phyloP scores from a whole-genome alignment of 2,888 invertebrate species.

The Pseudanteris insignis region DNA sequence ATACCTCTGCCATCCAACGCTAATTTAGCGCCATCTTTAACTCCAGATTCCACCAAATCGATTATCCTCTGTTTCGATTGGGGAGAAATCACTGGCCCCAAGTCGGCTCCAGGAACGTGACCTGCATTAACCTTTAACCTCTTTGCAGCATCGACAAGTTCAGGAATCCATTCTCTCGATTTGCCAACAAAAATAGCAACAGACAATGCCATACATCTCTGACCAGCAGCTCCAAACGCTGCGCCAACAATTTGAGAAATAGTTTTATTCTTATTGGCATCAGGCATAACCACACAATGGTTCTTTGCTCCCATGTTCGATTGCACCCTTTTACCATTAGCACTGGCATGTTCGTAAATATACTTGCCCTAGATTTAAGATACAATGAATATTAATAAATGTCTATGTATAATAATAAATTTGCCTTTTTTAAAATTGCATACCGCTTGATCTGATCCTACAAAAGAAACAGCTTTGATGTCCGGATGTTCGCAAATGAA shows the following conservation, averaged over 20 bases:
- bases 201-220: constrained; percentile 98
- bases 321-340: constrained; percentile 82
- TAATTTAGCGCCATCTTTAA: constrained; percentile 88
- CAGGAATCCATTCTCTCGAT: constrained; percentile 91
- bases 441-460: constrained; percentile 95
- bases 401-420: not conserved
- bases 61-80: constrained; percentile 87
- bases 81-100: constrained; percentile 94
- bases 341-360: constrained; percentile 83
- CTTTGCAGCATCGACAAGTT: constrained; percentile 83
- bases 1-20: constrained; percentile 88
- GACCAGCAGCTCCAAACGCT: constrained; percentile 98
- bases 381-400: too few species aligned
- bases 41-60: constrained; percentile 82
- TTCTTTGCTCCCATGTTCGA: constrained; percentile 99
- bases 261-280: constrained; percentile 96
- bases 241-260: constrained; percentile 93
- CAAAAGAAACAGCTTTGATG: constrained; percentile 97
- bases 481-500: constrained; percentile 97
- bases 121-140: constrained; percentile 92
- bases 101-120: constrained; percentile 80
- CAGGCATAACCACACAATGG: constrained; percentile 95
- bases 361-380: constrained; percentile 85
- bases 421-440: not conserved
- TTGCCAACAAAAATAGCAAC: constrained; percentile 89